Base-by-base conservation (phyloP, 2,888 invertebrate genomes). In the Pollenia angustigena region DNA sequence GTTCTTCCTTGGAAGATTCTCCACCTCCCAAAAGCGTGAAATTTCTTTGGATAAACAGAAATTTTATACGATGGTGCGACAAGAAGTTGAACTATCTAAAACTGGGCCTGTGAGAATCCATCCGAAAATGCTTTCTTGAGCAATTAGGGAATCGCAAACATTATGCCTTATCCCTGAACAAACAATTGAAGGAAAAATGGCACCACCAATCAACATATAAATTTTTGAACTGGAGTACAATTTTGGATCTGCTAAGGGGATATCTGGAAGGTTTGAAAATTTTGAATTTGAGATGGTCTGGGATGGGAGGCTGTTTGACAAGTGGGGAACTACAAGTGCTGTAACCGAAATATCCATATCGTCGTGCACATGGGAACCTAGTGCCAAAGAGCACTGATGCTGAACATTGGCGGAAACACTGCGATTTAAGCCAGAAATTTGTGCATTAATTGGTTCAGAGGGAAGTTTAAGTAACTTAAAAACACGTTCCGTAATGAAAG, bases 91-190 rank as follows among this genome's bases (percentile, higher is more conserved):
- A 2, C 10, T 44, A 7, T 44, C 9, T 44, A 2, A 2, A 44
- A 44, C 44, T 18, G 32, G 32, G 14, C 58, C 58, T 7, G 58
- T 58, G 0, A 58, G 58, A 58, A 58, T 18, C 18, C 81, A 81
- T 4, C 81, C 56, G 23, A 74, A 81, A 2, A 81, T 66, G 14
- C 66, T 74, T 18, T 81, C 81, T 32, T 81, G 81, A 2, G 64
- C 81, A 10, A 74, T 56, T 10, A 81, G 40, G 14, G 74, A 56
- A 4, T 16, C 81, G 42, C 58, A 58, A 23, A 58, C 12, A 32
- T 14, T 58, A 18, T 58, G 58, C 14, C 23, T 32, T 6, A 58
- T 14, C 1, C 58, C 32, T 18, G 32, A 32, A 9, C 58, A 14
- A 32, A 58, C 14, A 58, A 58, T 58, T 12, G 23, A 32, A 18